These are phyloP conservation scores for Callosobruchus maculatus DNA, from an alignment of 2,888 invertebrate species.

Conservation along the genomic window DNA sequence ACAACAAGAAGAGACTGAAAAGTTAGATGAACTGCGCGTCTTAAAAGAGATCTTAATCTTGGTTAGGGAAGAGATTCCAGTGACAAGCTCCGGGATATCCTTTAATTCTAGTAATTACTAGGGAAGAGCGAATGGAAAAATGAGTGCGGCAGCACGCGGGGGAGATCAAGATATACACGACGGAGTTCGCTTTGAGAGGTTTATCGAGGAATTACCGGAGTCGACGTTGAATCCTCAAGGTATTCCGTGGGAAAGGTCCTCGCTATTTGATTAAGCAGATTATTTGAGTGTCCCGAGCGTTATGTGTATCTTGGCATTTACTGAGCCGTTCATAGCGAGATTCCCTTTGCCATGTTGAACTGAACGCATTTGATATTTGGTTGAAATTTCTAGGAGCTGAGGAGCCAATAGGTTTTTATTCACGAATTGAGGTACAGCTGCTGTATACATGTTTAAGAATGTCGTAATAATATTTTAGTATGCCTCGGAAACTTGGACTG, in stretches of 20 bases:
- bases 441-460: no score
- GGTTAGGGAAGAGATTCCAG: conserved; percentile 17
- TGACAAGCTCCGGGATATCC: conserved; percentile 19
- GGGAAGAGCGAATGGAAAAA: conserved; percentile 8
- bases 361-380: no score
- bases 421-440: no score
- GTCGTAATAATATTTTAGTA: no score
- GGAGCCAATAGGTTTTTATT: no score
- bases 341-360: no score
- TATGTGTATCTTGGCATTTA: no score
- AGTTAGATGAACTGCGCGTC: conserved; percentile 23
- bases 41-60: conserved; percentile 23
- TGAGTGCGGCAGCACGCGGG: background rate
- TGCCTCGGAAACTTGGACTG: no score
- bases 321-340: no score
- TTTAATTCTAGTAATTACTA: conserved; percentile 20
- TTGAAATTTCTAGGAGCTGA: no score
- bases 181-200: background rate
- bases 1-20: conserved; percentile 17
- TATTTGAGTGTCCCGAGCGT: no score
- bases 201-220: background rate
- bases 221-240: background rate
- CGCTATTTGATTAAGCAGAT: no score
- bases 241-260: background rate
- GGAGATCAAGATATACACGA: background rate